These are phyloP conservation scores for Cartodere bifasciata DNA, from an alignment of 2,888 invertebrate species.

Conservation along the genomic window DNA sequence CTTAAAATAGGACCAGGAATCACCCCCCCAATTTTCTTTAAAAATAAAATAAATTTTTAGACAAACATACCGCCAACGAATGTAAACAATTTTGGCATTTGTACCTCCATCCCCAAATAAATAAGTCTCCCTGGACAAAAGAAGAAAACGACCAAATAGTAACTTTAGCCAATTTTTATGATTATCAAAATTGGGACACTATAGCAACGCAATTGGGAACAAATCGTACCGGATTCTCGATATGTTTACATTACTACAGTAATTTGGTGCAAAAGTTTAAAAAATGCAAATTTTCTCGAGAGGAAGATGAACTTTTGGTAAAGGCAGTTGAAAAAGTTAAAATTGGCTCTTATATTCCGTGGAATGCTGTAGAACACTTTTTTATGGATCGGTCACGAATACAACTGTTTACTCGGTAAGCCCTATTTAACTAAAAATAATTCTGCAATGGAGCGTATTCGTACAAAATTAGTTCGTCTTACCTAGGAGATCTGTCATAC, in stretches of 20 bases:
- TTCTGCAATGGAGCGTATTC: too few species aligned
- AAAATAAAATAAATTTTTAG: too few species aligned
- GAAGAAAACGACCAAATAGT: conserved; percentile 39
- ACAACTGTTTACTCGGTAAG: conserved; percentile 50
- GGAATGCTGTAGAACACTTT: conserved; percentile 53
- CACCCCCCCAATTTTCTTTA: background rate
- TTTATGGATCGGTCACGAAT: conserved; percentile 50
- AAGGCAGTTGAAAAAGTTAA: conserved; percentile 49
- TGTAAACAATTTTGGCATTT: conserved; percentile 60
- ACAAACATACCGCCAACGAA: conserved; percentile 48
- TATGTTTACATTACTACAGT: conserved; percentile 52
- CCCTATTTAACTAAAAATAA: conserved; percentile 37
- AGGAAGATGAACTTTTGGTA: conserved; percentile 54
- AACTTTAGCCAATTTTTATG: conserved; percentile 30
- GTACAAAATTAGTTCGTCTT: too few species aligned
- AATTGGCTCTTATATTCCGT: conserved; percentile 56
- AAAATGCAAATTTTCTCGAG: conserved; percentile 46
- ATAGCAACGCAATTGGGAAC: conserved; percentile 46
- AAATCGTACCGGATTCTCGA: conserved; percentile 53
- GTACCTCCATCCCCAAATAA: conserved; percentile 54
- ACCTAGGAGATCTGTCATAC: too few species aligned
- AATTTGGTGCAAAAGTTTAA: conserved; percentile 29
- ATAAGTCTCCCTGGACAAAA: conserved; percentile 41
- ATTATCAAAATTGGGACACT: conserved; percentile 51
- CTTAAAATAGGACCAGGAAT: background rate